Percentiles rank a stretch among this genome's conserved stretches.
Conservation (phyloP, 2,888 invertebrate genomes). For the Plutella xylostella region DNA sequence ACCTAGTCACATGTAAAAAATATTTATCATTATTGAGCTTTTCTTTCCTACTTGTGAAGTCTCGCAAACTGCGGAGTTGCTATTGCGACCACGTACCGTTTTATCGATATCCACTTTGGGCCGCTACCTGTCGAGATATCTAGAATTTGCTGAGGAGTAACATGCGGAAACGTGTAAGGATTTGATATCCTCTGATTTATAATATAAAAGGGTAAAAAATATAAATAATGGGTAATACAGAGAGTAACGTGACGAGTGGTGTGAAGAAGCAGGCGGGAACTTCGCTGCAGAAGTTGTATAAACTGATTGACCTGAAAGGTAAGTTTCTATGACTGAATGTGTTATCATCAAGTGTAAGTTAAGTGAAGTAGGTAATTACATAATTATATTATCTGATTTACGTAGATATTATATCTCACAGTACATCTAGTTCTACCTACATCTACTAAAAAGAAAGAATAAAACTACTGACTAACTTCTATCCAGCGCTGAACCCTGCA, state of each 20-base stretch:
- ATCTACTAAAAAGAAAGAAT: no score
- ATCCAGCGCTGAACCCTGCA: no score
- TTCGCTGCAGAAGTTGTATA: slow-evolving; percentile 86
- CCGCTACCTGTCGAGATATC: neutral
- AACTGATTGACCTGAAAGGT: slow-evolving; percentile 92
- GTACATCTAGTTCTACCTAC: no score
- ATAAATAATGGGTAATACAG: slow-evolving; percentile 80
- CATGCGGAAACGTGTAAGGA: neutral
- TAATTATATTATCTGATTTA: no score
- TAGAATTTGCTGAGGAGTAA: neutral
- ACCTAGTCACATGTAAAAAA: no score
- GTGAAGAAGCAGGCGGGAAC: slow-evolving; percentile 96
- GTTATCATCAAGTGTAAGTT: no score
- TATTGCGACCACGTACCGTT: slow-evolving; percentile 14
- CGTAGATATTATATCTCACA: no score
- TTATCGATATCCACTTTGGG: slow-evolving; percentile 20
- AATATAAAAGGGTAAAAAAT: slow-evolving; percentile 4
- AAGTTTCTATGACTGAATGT: slow-evolving; percentile 19
- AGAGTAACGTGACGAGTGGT: slow-evolving; percentile 91
- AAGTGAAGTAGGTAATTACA: no score
- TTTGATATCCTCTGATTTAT: neutral
- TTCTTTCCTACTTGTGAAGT: no score
- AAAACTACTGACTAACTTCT: no score
- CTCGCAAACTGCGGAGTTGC: no score
- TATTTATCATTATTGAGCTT: no score